Evolutionary conservation across 2,888 invertebrate species (phyloP).

Genomic region (Chaitophorus viminalis): DNA sequence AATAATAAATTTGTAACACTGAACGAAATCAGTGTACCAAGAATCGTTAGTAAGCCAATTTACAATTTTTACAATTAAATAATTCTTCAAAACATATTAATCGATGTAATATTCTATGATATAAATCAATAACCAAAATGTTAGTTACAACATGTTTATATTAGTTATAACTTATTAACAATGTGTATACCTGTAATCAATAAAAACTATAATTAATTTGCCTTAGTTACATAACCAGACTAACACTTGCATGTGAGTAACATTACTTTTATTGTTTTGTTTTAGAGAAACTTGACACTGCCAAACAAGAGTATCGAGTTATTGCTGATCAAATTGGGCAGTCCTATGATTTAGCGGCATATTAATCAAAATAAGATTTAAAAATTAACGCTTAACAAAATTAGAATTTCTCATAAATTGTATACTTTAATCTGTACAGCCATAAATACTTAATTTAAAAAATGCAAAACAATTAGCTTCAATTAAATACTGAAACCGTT

Average conservation of each 20-base stretch:
- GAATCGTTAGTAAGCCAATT: too few species aligned
- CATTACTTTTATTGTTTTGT: conserved; percentile 4
- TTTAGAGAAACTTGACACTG: conserved; percentile 58
- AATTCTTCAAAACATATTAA: too few species aligned
- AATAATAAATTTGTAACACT: too few species aligned
- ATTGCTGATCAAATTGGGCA: conserved; percentile 59
- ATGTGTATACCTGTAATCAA: too few species aligned
- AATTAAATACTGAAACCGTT: background rate
- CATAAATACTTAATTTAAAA: background rate
- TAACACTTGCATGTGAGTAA: background rate
- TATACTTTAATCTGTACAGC: conserved; percentile 1
- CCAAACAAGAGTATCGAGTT: conserved; percentile 49
- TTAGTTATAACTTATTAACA: too few species aligned
- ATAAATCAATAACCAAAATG: too few species aligned
- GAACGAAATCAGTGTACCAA: too few species aligned
- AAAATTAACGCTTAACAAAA: background rate
- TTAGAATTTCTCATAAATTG: background rate
- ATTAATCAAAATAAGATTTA: conserved; percentile 46
- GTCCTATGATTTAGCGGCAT: conserved; percentile 55
- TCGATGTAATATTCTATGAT: too few species aligned
- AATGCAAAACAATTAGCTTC: conserved; percentile 12
- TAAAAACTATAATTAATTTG: too few species aligned
- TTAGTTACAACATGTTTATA: background rate
- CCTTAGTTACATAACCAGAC: too few species aligned
- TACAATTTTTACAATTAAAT: too few species aligned